A percentile compares a stretch with the other conserved stretches of the same genome.
These are phyloP conservation scores for Plectrocnemia conspersa DNA, from an alignment of 1,140 invertebrate genomes.

Conservation along the genomic window DNA sequence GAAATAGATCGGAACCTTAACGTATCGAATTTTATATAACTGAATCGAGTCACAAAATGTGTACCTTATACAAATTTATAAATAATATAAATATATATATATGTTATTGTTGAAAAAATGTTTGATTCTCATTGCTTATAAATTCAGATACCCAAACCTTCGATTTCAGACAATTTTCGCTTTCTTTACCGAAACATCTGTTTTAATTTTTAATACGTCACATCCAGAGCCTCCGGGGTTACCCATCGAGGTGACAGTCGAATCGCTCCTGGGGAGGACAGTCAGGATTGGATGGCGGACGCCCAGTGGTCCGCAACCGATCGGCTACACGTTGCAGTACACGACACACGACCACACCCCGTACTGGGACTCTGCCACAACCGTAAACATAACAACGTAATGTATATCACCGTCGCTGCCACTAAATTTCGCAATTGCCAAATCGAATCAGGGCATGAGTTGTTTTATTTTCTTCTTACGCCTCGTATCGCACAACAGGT, in stretches of 20 bases:
- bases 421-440: too few relatives aligned
- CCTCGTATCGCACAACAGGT: constrained; percentile 7
- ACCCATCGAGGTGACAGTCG: constrained; percentile 19
- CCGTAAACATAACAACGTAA: constrained; percentile 21
- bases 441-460: too few relatives aligned
- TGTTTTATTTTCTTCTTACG: too few relatives aligned
- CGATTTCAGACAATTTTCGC: too few relatives aligned
- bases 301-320: constrained; percentile 16
- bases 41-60: too few relatives aligned
- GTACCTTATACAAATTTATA: background rate
- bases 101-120: too few relatives aligned
- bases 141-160: too few relatives aligned
- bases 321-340: constrained; percentile 23
- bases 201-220: background rate
- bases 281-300: constrained; percentile 23
- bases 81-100: background rate
- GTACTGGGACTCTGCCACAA: constrained; percentile 22
- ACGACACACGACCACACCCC: constrained; percentile 19
- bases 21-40: too few relatives aligned
- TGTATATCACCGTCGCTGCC: background rate
- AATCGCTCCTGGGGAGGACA: constrained; percentile 19
- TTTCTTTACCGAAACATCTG: too few relatives aligned
- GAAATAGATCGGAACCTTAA: background rate
- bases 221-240: constrained; percentile 23
- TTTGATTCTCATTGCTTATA: too few relatives aligned